Evolutionary conservation across 2,113 vertebrate genomes (phyloP), one percentile per base, ranked within the genome.

Genomic region (Melanotaenia duboulayi): DNA sequence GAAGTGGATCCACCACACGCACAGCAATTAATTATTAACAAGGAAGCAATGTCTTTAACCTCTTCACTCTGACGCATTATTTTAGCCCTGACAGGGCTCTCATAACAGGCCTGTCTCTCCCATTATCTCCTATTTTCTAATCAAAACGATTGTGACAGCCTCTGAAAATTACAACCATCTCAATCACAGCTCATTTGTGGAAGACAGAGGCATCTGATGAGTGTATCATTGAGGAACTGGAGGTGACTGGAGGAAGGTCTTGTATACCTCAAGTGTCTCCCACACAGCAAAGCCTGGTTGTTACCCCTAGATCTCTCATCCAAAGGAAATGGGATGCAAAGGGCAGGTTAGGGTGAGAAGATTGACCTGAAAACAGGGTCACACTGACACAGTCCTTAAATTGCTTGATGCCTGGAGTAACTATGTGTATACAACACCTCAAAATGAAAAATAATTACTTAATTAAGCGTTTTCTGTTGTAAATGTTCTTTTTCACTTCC

Each of bases 21-120:
- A 81, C 46, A 82, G 89, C 72, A 51, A 93, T 94, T 92, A 95
- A 95, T 95, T 93, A 95, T 95, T 94, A 95, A 95, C 90, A 87
- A 91, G 91, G 92, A 93, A 93, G 89, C 87, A 60, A 92, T 90
- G 92, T 94, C 93, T 94, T 94, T 94, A 94, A 93, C 92, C 94
- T 93, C 90, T 89, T 91, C 86, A 86, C 92, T 92, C 88, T 78
- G 88, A 80, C 65, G 86, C 90, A 89, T 94, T 93, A 93, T 92
- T 93, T 90, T 88, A 85, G 87, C 88, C 65, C 86, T 84, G 88
- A 90, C 92, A 91, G 91, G 78, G 69, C 86, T 89, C 88, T 92
- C 87, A 92, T 92, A 92, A 91, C 92, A 91, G 88, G 81, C 90
- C 91, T 83, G 91, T 93, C 92, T 88, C 80, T 84, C 81, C 89